A percentile compares a stretch with the other conserved stretches of the same genome.
These are phyloP conservation scores for Daubentonia madagascariensis DNA, from an alignment of 2,113 vertebrate species.

Conservation along the genomic window DNA sequence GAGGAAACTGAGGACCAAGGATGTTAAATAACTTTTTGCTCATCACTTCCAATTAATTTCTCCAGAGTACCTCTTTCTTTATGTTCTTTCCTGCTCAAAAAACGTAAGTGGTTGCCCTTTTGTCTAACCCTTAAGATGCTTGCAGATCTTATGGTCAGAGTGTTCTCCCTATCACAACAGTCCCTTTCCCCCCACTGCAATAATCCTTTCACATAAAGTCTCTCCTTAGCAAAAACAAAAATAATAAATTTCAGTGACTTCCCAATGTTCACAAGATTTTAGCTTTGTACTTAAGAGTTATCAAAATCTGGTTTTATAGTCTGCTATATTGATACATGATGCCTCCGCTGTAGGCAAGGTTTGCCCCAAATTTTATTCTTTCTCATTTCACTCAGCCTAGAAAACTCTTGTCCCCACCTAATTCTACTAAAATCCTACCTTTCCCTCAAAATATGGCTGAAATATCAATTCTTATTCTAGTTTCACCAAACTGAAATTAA, in stretches of 20 bases:
- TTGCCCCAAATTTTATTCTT: not conserved
- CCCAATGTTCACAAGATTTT: not conserved
- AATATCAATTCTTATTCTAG: not conserved
- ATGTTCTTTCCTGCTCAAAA: not conserved
- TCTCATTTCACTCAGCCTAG: not conserved
- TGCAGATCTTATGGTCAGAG: not conserved
- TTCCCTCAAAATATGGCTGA: not conserved
- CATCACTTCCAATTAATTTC: not conserved
- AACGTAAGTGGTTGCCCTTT: not conserved
- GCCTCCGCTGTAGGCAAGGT: not conserved
- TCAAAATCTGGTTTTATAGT: not conserved
- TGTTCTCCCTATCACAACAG: not conserved
- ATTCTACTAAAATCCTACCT: not conserved
- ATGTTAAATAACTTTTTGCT: not conserved
- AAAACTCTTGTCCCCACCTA: not conserved
- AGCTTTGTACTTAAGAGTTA: not conserved
- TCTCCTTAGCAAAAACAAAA: conserved; percentile 3
- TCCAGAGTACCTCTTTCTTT: not conserved
- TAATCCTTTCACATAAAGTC: conserved; percentile 4
- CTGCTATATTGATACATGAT: not conserved
- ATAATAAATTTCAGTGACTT: not conserved
- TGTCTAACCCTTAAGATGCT: not conserved
- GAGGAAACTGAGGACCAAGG: not conserved
- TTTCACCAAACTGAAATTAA: conserved; percentile 11
- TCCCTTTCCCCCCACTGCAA: not conserved